phyloP scores from a whole-genome alignment of 2,113 vertebrate genomes.

The crab-eating macaque (Macaca fascicularis) region T2T-MFA8v1.1 NC_088385.1:80300001-80300500 shows the following conservation, averaged over 20 bases:
- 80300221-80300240: neutral
- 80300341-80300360: too few relatives aligned
- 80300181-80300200: neutral
- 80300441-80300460: too few relatives aligned
- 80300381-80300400: too few relatives aligned
- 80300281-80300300: neutral
- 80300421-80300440: too few relatives aligned
- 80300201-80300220: neutral
- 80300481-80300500: too few relatives aligned
- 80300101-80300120: neutral
- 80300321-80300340: too few relatives aligned
- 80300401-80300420: too few relatives aligned
- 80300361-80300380: too few relatives aligned
- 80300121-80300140: neutral
- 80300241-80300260: neutral
- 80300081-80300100: neutral
- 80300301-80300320: too few relatives aligned
- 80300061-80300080: neutral
- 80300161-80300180: neutral
- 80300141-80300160: neutral
- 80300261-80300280: neutral
- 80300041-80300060: neutral
- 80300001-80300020: neutral
- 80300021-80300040: neutral
- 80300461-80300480: too few relatives aligned